Base-by-base conservation (phyloP, 1,140 invertebrate genomes). In the Apis cerana region DNA sequence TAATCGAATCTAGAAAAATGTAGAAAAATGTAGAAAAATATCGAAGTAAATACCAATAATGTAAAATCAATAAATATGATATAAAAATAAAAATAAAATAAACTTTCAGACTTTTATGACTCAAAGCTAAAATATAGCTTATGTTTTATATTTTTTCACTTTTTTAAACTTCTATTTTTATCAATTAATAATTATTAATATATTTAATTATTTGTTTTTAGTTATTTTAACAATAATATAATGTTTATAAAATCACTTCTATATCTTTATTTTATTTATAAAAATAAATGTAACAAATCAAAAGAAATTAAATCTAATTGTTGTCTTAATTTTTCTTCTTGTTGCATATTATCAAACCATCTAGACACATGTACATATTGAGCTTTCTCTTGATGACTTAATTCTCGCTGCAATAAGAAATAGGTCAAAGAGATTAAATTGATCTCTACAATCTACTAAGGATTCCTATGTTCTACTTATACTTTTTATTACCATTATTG, bases 321-420 rank as follows among this genome's bases (percentile, higher is more conserved):
- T 78, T 95, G 95, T 68, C 95, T 92, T 52, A 96, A 89, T 85
- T 94, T 94, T 12, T 94, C 91, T 82, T 96, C 94, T 88, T 96
- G 95, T 82, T 96, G 96, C 81, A 96, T 91, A 89, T 96, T 95
- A 86, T 96, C 95, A 87, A 96, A 96, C 96, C 96, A 96, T 82
- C 96, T 94, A 8, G 95, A 96, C 0, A 96, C 91, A 88, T 96
- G 95, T n/a, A 96, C 77, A 74, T 95, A 95, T 82, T 94, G 94
- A 80, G 95, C 96, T 79, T 96, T 96, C 8, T 96, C 95, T 81
- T 95, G 92, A 33, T 94, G 92, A 1, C 92, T 93, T 52, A 96
- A 90, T 43, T 92, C 93, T 85, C 91, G 90, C 94, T 94, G 85
- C 64, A 93, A 93, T 78, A 82, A 75, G 61, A 67, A 84, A 65